A percentile compares a stretch with the other conserved stretches of the same genome.
These are phyloP conservation scores for Pristionchus entomophagus DNA, from an alignment of 2,888 invertebrate species.

Conservation along the genomic window DNA sequence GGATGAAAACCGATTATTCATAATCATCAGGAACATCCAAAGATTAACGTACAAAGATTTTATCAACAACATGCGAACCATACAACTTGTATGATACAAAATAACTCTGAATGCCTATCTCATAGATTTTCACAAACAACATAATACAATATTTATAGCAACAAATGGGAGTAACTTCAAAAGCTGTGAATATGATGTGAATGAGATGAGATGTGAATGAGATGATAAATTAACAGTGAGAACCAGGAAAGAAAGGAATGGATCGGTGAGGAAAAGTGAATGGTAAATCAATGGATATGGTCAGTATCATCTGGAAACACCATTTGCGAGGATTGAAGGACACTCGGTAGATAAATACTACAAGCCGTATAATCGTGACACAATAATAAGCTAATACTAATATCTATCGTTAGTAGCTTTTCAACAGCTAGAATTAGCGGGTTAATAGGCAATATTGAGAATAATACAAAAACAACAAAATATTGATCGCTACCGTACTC, in stretches of 20 bases:
- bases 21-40: not conserved
- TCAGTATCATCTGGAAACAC: not conserved
- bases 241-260: constrained; percentile 11
- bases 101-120: not conserved
- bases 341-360: constrained; percentile 12
- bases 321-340: not conserved
- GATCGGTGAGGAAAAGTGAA: too few species aligned
- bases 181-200: not conserved
- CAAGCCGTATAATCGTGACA: not conserved
- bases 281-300: constrained; percentile 3
- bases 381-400: not conserved
- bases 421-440: not conserved
- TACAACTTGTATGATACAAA: not conserved
- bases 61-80: not conserved
- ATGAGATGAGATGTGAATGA: not conserved
- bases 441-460: not conserved
- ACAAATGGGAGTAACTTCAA: not conserved
- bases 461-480: not conserved
- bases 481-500: not conserved
- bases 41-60: not conserved
- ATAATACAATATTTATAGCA: not conserved
- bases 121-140: not conserved
- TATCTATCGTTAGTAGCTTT: not conserved
- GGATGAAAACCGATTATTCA: not conserved
- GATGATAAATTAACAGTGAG: not conserved